Base-by-base conservation (phyloP, 2,888 invertebrate genomes). In the Notodonta ziczac region DNA sequence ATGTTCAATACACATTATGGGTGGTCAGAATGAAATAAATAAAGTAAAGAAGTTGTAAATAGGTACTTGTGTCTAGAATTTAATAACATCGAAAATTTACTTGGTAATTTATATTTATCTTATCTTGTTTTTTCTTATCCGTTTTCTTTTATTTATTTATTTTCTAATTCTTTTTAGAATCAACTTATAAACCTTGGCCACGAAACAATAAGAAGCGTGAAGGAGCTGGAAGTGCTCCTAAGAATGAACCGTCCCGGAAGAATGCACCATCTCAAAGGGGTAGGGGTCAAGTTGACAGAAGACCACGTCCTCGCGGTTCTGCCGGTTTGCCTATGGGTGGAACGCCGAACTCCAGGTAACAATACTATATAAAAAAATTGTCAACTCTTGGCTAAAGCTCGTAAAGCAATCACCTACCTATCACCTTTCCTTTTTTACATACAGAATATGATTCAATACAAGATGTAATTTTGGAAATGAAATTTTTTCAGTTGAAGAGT, bases 251-350 rank as follows among this genome's bases (percentile, higher is more conserved):
- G 77, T 95, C 95, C 78, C 88, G 91, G 12, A 91, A 88, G 76
- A 97, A 97, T 91, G 95, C 95, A 67, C 91, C 94, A 78, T 90
- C 95, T 76, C 96, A 96, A 85, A 95, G 96, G 85, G 93, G 94
- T 82, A 95, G 95, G 92, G 94, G 94, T 81, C 93, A 94, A 90
- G 95, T 96, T 90, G 97, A 97, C 90, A 95, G 96, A 90, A 96
- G 96, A 83, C 95, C 95, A 91, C 94, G 96, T 81, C 92, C 96
- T 85, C 95, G 96, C 85, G 92, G 78, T 68, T 83, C 94, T 86
- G 75, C 92, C 80, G 89, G 90, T 76, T 83, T 80, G 78, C 66
- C 81, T 87, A 65, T 94, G 94, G 94, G 95, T 95, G 94, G 96
- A 96, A 94, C 95, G 94, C 95, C 95, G 96, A 94, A 94, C 95